A percentile compares a stretch with the other conserved stretches of the same genome.
phyloP scores from a whole-genome alignment of 1,140 invertebrate species.

The Nomia melanderi region DNA sequence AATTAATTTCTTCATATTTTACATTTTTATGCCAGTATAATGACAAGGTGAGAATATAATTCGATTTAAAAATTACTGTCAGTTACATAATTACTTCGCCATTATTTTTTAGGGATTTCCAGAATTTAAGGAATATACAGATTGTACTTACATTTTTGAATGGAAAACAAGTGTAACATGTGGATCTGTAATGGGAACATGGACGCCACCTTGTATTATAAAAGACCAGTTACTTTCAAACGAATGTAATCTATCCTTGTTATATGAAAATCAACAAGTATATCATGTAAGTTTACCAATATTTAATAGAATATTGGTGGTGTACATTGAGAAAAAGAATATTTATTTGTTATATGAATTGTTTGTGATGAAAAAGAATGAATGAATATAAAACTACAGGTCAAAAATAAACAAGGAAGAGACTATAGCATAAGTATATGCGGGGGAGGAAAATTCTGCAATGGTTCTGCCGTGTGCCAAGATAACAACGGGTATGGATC shows the following conservation, averaged over 20 bases:
- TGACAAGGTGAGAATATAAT: constrained; percentile 73
- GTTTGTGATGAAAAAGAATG: no score
- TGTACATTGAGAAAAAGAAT: not conserved
- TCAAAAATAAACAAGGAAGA: constrained; percentile 48
- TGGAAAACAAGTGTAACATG: constrained; percentile 81
- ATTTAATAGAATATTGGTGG: constrained; percentile 4
- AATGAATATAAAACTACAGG: constrained; percentile 29
- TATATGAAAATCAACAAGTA: constrained; percentile 47
- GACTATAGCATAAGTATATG: constrained; percentile 69
- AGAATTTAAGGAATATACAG: constrained; percentile 72
- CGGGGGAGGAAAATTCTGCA: constrained; percentile 61
- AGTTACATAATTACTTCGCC: constrained; percentile 32
- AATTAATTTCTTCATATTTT: constrained; percentile 75
- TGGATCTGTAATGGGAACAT: constrained; percentile 57
- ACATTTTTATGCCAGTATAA: constrained; percentile 78
- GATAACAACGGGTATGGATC: constrained; percentile 64
- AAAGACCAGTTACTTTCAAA: constrained; percentile 57
- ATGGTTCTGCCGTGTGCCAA: constrained; percentile 67
- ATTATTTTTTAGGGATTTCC: constrained; percentile 74
- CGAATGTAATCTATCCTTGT: constrained; percentile 63
- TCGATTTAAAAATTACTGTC: not conserved
- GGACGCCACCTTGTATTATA: constrained; percentile 64
- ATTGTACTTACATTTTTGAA: constrained; percentile 79
- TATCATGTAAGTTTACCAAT: constrained; percentile 61
- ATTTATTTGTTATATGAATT: not conserved